phyloP scores from a whole-genome alignment of 1,140 invertebrate species.

The Drosophila ercepeae region DNA sequence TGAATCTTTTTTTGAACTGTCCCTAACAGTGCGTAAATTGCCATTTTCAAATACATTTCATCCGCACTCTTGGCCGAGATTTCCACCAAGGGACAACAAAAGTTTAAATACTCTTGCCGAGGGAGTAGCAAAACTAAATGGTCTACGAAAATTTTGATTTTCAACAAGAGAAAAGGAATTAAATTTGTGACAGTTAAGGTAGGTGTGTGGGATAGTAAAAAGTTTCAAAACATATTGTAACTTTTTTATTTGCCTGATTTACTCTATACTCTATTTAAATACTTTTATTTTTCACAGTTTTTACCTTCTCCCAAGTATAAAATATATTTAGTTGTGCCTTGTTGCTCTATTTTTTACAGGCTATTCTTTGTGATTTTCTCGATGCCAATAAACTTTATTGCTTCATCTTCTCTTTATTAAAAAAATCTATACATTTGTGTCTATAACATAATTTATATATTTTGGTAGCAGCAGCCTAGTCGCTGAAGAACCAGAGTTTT shows the following conservation, averaged over 20 bases:
- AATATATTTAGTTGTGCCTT: neutral
- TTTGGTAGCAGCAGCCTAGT: neutral
- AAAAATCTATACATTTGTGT: constrained; percentile 3
- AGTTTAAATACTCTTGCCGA: constrained; percentile 37
- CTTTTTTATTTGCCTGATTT: no score
- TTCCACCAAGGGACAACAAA: constrained; percentile 33
- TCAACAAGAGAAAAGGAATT: constrained; percentile 27
- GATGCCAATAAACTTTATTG: neutral
- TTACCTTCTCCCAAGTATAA: neutral
- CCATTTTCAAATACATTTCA: constrained; percentile 78
- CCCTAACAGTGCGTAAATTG: constrained; percentile 78
- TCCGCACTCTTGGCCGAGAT: constrained; percentile 27
- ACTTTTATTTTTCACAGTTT: neutral
- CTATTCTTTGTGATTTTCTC: neutral
- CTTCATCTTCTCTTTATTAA: constrained; percentile 8
- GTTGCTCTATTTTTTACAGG: neutral
- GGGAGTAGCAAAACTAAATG: constrained; percentile 17
- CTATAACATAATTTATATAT: constrained; percentile 19
- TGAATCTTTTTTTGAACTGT: constrained; percentile 62
- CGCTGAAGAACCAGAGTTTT: constrained; percentile 34
- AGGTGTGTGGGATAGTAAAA: no score
- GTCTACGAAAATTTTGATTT: constrained; percentile 17
- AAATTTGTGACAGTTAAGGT: constrained; percentile 23
- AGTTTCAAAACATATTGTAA: no score
- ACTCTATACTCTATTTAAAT: no score